phyloP scores from a whole-genome alignment of 2,797 vertebrate species.

The Oryzias dopingdopingensis region DNA sequence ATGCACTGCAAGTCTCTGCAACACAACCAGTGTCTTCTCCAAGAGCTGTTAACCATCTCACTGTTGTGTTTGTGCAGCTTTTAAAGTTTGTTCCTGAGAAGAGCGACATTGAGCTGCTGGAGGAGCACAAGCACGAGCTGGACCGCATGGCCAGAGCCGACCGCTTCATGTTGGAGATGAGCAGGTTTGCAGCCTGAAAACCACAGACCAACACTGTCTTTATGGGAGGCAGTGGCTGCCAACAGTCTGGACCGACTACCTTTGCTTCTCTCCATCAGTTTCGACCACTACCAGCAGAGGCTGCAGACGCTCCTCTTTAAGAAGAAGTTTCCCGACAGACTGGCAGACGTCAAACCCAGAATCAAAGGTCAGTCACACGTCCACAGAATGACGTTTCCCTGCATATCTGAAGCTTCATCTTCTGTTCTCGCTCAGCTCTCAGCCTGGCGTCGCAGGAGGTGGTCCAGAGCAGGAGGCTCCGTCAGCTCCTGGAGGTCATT shows the following conservation, averaged over 20 bases:
- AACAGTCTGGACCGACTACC: no score
- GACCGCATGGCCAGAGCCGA: slow-evolving; percentile 94
- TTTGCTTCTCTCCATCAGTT: slow-evolving; percentile 46
- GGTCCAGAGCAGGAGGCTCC: slow-evolving; percentile 27
- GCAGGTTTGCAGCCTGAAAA: slow-evolving; percentile 78
- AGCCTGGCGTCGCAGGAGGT: slow-evolving; percentile 51
- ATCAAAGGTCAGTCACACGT: slow-evolving; percentile 80
- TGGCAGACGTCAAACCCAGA: slow-evolving; percentile 91
- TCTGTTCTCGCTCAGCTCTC: slow-evolving; percentile 41
- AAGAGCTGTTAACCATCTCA: background rate
- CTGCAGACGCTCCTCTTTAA: slow-evolving; percentile 92
- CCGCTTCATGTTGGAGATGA: slow-evolving; percentile 95
- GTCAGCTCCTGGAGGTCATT: slow-evolving; percentile 73
- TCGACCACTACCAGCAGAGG: slow-evolving; percentile 93
- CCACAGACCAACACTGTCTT: no score
- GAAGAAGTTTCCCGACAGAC: slow-evolving; percentile 93
- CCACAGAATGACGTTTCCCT: background rate
- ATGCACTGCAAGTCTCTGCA: background rate
- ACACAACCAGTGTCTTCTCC: background rate
- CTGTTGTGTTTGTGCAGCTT: slow-evolving; percentile 71
- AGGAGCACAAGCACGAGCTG: slow-evolving; percentile 92
- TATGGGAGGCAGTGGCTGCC: no score
- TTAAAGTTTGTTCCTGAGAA: slow-evolving; percentile 95
- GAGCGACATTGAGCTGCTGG: slow-evolving; percentile 88
- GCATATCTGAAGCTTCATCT: background rate